Percentiles rank a stretch among this genome's conserved stretches.
phyloP scores from a whole-genome alignment of 2,888 invertebrate species.

The Xestia xanthographa region DNA sequence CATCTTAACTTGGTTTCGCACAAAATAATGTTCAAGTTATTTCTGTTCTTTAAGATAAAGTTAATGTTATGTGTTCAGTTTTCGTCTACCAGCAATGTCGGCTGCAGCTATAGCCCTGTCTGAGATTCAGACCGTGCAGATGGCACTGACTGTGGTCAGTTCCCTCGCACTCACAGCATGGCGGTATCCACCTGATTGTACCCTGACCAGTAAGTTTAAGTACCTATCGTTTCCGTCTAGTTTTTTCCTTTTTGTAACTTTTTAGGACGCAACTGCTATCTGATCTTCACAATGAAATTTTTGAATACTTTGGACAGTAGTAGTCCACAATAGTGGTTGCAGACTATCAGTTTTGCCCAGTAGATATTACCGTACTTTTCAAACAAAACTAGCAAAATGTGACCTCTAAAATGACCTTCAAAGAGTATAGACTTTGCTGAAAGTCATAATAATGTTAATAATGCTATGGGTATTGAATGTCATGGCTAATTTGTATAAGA shows the following conservation, averaged over 20 bases:
- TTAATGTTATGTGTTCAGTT: background rate
- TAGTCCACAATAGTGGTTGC: too few species aligned
- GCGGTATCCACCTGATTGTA: slow-evolving; percentile 35
- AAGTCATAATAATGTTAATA: background rate
- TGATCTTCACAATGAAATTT: background rate
- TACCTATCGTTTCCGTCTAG: background rate
- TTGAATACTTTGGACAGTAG: background rate
- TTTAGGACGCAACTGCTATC: background rate
- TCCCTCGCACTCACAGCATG: slow-evolving; percentile 17
- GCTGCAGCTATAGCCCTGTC: slow-evolving; percentile 35
- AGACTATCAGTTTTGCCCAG: background rate
- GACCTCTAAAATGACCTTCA: background rate
- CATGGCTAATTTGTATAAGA: background rate
- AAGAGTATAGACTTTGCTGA: background rate
- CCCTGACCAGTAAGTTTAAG: slow-evolving; percentile 29
- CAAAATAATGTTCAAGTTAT: background rate
- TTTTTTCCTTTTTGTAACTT: background rate
- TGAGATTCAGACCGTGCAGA: slow-evolving; percentile 39
- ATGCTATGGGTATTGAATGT: background rate
- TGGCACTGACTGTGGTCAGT: slow-evolving; percentile 29
- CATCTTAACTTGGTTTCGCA: too few species aligned
- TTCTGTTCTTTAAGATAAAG: background rate
- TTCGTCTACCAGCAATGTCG: slow-evolving; percentile 35
- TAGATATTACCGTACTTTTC: background rate
- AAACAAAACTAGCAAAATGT: background rate